Base-by-base conservation (phyloP, 2,888 invertebrate genomes). In the Thysanoteuthis rhombus region DNA sequence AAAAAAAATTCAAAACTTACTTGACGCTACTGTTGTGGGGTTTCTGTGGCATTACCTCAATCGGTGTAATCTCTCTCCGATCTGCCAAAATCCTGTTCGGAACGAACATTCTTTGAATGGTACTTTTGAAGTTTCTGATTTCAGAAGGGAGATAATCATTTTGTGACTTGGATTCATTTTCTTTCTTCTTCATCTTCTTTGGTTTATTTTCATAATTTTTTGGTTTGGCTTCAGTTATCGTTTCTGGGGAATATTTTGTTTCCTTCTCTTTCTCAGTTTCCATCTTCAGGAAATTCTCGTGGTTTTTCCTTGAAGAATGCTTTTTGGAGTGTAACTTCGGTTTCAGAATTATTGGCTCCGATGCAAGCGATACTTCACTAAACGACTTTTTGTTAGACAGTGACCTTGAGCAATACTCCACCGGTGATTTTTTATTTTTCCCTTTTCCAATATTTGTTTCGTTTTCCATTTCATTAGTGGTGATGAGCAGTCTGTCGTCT, bases 11-110 rank as follows among this genome's bases (percentile, higher is more conserved):
- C 5, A 90, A 90, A 25, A 94, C 95, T 94, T 94, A 96, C 96
- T 94, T 96, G 12, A 96, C 96, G 92, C 95, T 95, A 94, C 96
- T 96, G 94, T 96, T 96, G 93, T 95, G 96, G 92, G 94, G 94
- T 93, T 96, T 96, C 92, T 96, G 96, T 22, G 95, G 95, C 32
- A 96, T 93, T 32, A 96, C 94, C 93, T 96, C 96, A 89, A 95
- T 94, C n/a, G 96, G 96, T 1, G 96, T 96, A 28, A 96, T 95
- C 75, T 96, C 94, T 92, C 96, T 93, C 25, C 96, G 96, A 93
- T 96, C 96, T 32, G 94, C 95, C 94, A 96, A 96, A 90, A 96
- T 96, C 93, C 96, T 96, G 94, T 96, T 96, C 22, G 96, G 95
- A 1, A 94, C 94, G 40, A 96, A 93, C 19, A 93, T 94, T 40